Evolutionary conservation across 2,888 invertebrate species (phyloP).

Genomic region (Didymodactylos carnosus): DNA sequence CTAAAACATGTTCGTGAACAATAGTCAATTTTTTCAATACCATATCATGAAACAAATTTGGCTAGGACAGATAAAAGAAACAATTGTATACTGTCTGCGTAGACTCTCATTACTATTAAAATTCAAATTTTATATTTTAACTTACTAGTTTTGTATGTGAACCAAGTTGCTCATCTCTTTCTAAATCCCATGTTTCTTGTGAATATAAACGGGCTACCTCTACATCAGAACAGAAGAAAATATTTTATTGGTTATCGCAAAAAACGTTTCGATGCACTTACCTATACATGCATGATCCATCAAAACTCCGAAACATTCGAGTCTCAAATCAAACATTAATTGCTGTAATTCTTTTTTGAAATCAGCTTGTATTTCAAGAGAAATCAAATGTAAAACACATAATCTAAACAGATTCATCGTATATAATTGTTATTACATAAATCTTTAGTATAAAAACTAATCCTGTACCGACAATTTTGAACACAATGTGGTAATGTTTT

Average conservation of each 20-base stretch:
- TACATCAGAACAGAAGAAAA: neutral
- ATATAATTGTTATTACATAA: neutral
- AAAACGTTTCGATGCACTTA: too few species aligned
- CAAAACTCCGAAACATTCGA: conserved; percentile 7
- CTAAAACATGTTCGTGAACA: neutral
- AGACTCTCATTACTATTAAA: too few species aligned
- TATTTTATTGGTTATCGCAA: too few species aligned
- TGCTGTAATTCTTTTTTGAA: neutral
- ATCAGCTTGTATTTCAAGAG: neutral
- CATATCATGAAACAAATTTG: neutral
- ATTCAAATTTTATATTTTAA: too few species aligned
- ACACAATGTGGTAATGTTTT: conserved; percentile 12
- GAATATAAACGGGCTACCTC: neutral
- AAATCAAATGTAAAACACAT: conserved; percentile 1
- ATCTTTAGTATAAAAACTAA: neutral
- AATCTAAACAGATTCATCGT: neutral
- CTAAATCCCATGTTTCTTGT: neutral
- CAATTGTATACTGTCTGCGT: too few species aligned
- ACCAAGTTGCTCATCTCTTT: neutral
- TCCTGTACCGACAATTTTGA: neutral
- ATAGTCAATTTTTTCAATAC: neutral
- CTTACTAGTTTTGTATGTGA: neutral
- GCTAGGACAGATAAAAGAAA: too few species aligned
- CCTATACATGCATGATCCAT: neutral
- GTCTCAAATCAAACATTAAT: conserved; percentile 6